A percentile compares a stretch with the other conserved stretches of the same genome.
Conservation (phyloP, 2,888 invertebrate species). For the Hedya salicella region DNA sequence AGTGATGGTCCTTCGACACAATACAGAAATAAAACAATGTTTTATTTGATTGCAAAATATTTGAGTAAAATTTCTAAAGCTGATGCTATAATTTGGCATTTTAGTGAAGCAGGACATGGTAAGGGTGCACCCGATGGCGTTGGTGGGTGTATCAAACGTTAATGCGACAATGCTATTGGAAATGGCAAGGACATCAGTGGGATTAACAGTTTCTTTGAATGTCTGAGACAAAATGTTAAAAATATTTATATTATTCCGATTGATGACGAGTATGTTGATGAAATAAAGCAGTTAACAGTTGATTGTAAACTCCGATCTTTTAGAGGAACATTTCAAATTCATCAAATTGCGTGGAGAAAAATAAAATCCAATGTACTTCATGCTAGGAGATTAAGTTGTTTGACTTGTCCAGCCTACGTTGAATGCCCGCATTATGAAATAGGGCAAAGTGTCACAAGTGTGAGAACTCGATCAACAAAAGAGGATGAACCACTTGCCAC, state of each 20-base stretch:
- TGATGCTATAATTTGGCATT: too few relatives aligned
- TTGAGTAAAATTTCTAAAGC: constrained; percentile 25
- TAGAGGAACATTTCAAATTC: constrained; percentile 10
- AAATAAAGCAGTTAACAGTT: constrained; percentile 6
- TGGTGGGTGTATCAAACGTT: constrained; percentile 41
- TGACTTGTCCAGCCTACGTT: not conserved
- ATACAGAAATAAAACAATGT: constrained; percentile 44
- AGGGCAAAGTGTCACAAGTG: too few relatives aligned
- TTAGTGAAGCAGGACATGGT: constrained; percentile 32
- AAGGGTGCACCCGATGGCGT: constrained; percentile 45
- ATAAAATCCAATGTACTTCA: not conserved
- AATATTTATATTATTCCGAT: too few relatives aligned
- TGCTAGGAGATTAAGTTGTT: not conserved
- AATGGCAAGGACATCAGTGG: constrained; percentile 36
- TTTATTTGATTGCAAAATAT: constrained; percentile 42
- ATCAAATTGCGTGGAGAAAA: constrained; percentile 12
- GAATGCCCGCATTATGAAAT: not conserved
- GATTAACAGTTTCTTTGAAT: constrained; percentile 23
- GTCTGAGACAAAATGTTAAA: too few relatives aligned
- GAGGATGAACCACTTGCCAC: too few relatives aligned
- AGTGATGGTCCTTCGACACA: constrained; percentile 23
- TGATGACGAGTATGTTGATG: too few relatives aligned
- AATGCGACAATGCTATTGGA: constrained; percentile 37
- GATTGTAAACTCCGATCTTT: not conserved
- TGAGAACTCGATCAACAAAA: too few relatives aligned